Evolutionary conservation across 1,140 invertebrate genomes (phyloP).

Genomic region (Philopotamus ludificatus): DNA sequence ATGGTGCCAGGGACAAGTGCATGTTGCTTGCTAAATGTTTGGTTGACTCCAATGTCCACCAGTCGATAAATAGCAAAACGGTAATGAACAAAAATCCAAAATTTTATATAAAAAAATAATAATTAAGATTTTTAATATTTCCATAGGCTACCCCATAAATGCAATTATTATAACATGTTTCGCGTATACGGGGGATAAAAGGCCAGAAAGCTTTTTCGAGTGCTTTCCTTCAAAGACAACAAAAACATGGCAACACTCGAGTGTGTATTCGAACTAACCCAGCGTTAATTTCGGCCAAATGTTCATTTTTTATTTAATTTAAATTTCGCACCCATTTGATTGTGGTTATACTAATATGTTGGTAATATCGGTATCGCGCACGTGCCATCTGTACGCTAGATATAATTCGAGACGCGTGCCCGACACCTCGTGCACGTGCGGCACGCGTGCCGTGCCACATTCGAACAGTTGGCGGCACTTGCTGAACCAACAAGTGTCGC

Average conservation of each 20-base stretch:
- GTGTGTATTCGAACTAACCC: constrained; percentile 17
- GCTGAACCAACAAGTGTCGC: too few species aligned
- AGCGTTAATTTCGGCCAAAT: constrained; percentile 18
- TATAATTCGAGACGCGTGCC: not conserved
- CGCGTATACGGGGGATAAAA: not conserved
- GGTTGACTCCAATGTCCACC: too few species aligned
- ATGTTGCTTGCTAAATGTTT: not conserved
- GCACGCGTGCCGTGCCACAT: constrained; percentile 8
- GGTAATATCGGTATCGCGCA: not conserved
- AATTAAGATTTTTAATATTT: not conserved
- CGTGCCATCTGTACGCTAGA: not conserved
- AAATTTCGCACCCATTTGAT: not conserved
- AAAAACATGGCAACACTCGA: constrained; percentile 13
- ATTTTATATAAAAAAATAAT: too few species aligned
- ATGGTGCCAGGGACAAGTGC: constrained; percentile 17
- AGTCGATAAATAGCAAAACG: too few species aligned
- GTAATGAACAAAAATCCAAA: too few species aligned
- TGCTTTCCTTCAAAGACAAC: constrained; percentile 22
- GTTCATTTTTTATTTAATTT: not conserved
- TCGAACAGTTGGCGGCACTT: not conserved
- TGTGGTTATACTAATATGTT: not conserved
- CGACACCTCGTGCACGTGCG: constrained; percentile 5
- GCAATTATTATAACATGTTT: constrained; percentile 17
- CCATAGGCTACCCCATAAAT: not conserved
- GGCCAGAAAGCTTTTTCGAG: constrained; percentile 11